A percentile compares a stretch with the other conserved stretches of the same genome.
Evolutionary conservation across 2,888 invertebrate species (phyloP).

Genomic region (Marasmarcha lunaedactyla): DNA sequence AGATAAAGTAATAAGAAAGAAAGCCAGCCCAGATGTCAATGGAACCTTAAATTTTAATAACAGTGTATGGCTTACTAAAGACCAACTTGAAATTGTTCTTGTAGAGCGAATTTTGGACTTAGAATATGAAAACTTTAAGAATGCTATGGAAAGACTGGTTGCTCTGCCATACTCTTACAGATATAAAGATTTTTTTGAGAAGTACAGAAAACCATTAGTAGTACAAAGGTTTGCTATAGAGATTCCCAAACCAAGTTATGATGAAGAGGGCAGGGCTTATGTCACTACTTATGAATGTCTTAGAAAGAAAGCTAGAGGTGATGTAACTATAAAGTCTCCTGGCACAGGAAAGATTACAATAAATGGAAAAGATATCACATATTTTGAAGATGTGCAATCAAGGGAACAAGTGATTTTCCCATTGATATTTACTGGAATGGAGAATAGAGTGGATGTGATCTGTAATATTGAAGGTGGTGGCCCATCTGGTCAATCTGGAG

Average conservation of each 20-base stretch:
- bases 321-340: conserved; percentile 83
- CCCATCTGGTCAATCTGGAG: conserved; percentile 86
- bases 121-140: conserved; percentile 79
- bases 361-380: conserved; percentile 83
- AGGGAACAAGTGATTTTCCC: conserved; percentile 91
- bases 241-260: conserved; percentile 77
- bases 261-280: conserved; percentile 77
- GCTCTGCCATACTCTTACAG: conserved; percentile 79
- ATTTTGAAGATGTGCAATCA: conserved; percentile 78
- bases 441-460: conserved; percentile 85
- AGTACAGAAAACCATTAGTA: conserved; percentile 73
- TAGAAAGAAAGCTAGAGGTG: conserved; percentile 79
- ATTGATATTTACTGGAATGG: conserved; percentile 80
- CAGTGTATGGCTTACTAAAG: conserved; percentile 74
- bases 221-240: conserved; percentile 70
- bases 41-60: conserved; percentile 50
- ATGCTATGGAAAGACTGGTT: conserved; percentile 77
- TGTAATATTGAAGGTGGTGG: conserved; percentile 82
- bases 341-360: conserved; percentile 87
- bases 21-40: conserved; percentile 71
- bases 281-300: conserved; percentile 79
- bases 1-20: conserved; percentile 76
- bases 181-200: conserved; percentile 79
- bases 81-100: conserved; percentile 72
- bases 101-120: conserved; percentile 76